A percentile compares a stretch with the other conserved stretches of the same genome.
Conservation (phyloP, 2,797 vertebrate genomes). For the Xiphorhynchus erythropygius region DNA sequence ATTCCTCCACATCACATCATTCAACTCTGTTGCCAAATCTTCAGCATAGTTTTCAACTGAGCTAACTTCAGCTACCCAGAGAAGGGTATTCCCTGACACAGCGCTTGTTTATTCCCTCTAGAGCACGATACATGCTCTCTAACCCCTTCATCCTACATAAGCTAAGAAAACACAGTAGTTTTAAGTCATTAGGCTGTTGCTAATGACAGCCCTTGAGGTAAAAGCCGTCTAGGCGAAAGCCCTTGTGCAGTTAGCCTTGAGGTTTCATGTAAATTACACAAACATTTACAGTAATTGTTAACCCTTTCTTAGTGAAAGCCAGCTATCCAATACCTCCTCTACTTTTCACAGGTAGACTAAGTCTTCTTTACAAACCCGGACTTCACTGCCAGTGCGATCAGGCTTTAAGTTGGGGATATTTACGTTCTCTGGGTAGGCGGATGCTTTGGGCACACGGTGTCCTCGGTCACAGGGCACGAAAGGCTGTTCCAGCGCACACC, state of each 20-base stretch:
- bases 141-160: background rate
- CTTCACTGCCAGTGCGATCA: background rate
- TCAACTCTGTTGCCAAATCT: background rate
- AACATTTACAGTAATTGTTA: background rate
- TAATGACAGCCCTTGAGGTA: background rate
- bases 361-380: background rate
- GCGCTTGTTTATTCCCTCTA: background rate
- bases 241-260: background rate
- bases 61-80: background rate
- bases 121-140: background rate
- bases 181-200: background rate
- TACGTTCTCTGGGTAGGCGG: rapidly evolving
- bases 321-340: background rate
- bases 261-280: background rate
- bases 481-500: background rate
- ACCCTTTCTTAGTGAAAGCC: background rate
- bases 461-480: rapidly evolving
- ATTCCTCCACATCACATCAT: conserved; percentile 4
- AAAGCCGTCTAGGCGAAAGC: background rate
- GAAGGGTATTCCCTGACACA: background rate
- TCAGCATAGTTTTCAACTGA: background rate
- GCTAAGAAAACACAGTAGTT: background rate
- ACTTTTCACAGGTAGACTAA: background rate
- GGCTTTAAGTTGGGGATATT: background rate
- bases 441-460: background rate